These are phyloP conservation scores for Microhierax caerulescens DNA, from an alignment of 2,797 vertebrate genomes.

Conservation along the genomic window DNA sequence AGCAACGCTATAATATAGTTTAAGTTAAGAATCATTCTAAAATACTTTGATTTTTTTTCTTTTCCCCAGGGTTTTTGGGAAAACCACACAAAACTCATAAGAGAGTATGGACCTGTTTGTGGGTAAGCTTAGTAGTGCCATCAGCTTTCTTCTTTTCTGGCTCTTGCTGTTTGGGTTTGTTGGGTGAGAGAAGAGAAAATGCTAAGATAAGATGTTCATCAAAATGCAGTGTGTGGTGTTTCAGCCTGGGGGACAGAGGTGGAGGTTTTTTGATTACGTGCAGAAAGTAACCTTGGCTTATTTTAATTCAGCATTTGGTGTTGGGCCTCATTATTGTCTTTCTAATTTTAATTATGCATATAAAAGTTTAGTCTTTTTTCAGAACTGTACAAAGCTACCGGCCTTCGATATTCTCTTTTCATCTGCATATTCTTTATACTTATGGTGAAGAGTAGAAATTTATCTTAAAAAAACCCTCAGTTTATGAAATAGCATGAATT, in stretches of 20 bases:
- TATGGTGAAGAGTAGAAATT: not conserved
- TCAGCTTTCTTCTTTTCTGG: not conserved
- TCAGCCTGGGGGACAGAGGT: not conserved
- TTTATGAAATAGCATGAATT: constrained; percentile 14
- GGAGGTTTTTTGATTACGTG: not conserved
- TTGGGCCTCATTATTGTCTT: not conserved
- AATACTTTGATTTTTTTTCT: not conserved
- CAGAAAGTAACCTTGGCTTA: not conserved
- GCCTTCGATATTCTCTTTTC: constrained; percentile 7
- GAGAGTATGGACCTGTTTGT: constrained; percentile 85
- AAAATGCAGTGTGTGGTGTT: not conserved
- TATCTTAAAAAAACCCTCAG: not conserved
- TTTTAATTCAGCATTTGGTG: not conserved
- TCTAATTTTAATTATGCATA: not conserved
- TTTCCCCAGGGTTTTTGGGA: constrained; percentile 85
- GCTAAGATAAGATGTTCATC: not conserved
- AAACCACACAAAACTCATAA: constrained; percentile 80
- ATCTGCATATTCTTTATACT: not conserved
- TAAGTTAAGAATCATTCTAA: not conserved
- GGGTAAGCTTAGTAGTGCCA: constrained; percentile 80
- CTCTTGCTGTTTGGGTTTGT: not conserved
- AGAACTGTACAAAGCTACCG: not conserved
- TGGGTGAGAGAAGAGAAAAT: not conserved
- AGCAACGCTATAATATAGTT: not conserved
- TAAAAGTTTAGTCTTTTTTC: constrained; percentile 2